Evolutionary conservation across 2,113 vertebrate species (phyloP).

Genomic region (Spilogale gracilis): DNA sequence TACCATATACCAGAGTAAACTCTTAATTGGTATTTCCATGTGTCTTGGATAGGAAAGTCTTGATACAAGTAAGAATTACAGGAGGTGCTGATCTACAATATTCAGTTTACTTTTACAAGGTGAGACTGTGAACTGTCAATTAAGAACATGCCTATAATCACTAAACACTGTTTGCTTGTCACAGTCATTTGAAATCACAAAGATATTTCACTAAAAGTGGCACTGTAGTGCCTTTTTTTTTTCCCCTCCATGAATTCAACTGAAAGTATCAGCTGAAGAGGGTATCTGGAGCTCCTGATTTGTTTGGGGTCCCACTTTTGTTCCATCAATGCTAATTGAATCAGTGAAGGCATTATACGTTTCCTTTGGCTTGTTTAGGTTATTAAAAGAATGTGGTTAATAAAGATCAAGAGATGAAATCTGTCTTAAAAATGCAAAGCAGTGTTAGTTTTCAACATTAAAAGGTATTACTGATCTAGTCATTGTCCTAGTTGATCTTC

Average conservation of each 20-base stretch:
- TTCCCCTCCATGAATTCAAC: conserved; percentile 29
- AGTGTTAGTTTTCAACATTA: conserved; percentile 12
- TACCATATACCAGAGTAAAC: conserved; percentile 28
- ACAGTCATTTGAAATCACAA: conserved; percentile 26
- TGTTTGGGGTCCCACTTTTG: neutral
- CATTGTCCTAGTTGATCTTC: neutral
- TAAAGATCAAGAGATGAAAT: conserved; percentile 30
- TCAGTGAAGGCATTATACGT: neutral
- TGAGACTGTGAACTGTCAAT: neutral
- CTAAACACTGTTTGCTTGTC: conserved; percentile 32
- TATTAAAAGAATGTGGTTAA: neutral
- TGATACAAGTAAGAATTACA: neutral
- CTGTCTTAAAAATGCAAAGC: conserved; percentile 25
- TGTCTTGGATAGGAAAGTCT: conserved; percentile 19
- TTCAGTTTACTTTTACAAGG: conserved; percentile 21
- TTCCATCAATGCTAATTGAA: conserved; percentile 26
- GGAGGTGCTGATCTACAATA: neutral
- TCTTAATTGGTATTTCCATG: conserved; percentile 23
- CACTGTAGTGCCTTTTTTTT: neutral
- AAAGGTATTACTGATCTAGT: conserved; percentile 15
- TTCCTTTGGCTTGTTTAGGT: neutral
- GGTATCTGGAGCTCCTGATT: neutral
- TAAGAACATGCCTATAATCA: neutral
- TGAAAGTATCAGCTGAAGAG: neutral
- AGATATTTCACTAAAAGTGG: conserved; percentile 42